Evolutionary conservation across 2,113 vertebrate genomes (phyloP), one percentile per base, ranked within the genome.

Genomic region (Aspidoscelis tigris): DNA sequence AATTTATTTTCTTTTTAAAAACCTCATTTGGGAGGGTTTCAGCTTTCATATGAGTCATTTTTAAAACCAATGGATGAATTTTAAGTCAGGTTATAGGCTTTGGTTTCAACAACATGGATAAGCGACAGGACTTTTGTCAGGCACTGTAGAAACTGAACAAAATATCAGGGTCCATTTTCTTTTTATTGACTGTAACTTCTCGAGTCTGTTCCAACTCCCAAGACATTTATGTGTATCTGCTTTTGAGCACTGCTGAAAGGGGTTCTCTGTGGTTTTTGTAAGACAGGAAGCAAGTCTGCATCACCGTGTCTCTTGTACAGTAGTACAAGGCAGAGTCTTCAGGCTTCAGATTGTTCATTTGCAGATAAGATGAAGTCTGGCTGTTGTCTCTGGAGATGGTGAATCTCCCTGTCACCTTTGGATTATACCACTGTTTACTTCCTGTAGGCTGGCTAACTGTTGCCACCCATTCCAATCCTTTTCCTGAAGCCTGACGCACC

Each of bases 391-490:
- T 83, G 70, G 84, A 79, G 61, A 89, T 83, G 55, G 68, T 88
- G 76, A 86, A 85, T 39, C 58, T 12, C 14, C 77, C 77, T 0
- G 61, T 33, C 20, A 78, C 78, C 5, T 80, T 68, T 12, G 64
- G 21, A 65, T 82, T 61, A 44, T 9, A 50, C 2, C 10, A 22
- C 7, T 83, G 58, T 0, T 2, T 44, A 0, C 4, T n/a, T 4
- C 75, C 75, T 2, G 53, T 16, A 39, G 24, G 24, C 0, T 0
- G 0, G 39, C 6, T 41, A 1, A 53, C 3, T n/a, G 0, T 0
- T 20, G 70, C 61, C 39, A 87, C 78, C 85, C 90, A 91, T 70
- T 87, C 83, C 53, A 87, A 80, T 26, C 69, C 78, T 86, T 93
- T 92, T 55, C 91, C 93, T 65, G 89, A 80, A 88, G 86, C 71